phyloP scores from a whole-genome alignment of 2,113 vertebrate genomes.

The Eira barbara region DNA sequence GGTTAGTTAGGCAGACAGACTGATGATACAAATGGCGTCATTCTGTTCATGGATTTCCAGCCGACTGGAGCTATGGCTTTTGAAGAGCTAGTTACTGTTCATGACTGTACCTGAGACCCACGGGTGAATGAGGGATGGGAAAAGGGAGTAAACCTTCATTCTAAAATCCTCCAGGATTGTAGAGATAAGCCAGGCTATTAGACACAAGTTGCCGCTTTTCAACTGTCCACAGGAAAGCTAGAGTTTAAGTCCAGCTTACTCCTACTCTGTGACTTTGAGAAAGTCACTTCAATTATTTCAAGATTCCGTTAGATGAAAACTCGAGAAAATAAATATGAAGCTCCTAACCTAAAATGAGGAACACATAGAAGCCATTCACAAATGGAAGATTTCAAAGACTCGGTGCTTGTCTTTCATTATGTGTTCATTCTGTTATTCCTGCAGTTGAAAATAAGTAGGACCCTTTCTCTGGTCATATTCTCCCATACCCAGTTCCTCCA shows the following conservation, averaged over 20 bases:
- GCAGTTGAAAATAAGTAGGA: neutral
- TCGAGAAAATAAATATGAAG: neutral
- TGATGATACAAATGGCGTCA: neutral
- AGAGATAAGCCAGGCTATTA: neutral
- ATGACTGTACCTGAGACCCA: neutral
- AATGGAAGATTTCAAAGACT: neutral
- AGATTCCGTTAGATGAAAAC: neutral
- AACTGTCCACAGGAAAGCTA: neutral
- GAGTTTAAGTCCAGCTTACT: neutral
- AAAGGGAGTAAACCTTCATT: neutral
- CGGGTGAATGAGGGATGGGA: neutral
- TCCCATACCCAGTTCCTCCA: neutral
- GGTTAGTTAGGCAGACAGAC: neutral
- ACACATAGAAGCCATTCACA: neutral
- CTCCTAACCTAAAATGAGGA: neutral
- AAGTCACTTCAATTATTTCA: neutral
- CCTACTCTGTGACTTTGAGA: neutral
- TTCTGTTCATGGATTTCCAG: neutral
- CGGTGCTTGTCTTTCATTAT: neutral
- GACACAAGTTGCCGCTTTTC: neutral
- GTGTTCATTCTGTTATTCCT: neutral
- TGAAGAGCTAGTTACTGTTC: neutral
- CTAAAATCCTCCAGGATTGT: neutral
- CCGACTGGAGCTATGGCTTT: rapidly evolving
- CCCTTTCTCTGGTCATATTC: neutral